phyloP scores from a whole-genome alignment of 2,888 invertebrate genomes.

The Cheilosia impressa region DNA sequence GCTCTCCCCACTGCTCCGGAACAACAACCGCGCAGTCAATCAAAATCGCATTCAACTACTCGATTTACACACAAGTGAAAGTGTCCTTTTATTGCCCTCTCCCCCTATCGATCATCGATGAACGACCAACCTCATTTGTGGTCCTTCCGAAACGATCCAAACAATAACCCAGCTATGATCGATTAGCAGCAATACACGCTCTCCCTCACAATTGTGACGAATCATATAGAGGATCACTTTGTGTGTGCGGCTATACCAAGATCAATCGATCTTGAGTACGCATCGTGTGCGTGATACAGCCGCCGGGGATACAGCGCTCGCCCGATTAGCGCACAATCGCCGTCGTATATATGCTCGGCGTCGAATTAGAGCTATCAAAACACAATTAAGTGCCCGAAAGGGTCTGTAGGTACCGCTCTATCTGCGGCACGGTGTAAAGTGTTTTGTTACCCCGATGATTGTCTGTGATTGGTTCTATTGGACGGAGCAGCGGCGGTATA shows the following conservation, averaged over 20 bases:
- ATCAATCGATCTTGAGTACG: conserved; percentile 71
- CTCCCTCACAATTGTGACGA: conserved; percentile 70
- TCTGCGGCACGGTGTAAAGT: conserved; percentile 60
- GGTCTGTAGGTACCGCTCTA: background rate
- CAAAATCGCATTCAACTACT: conserved; percentile 51
- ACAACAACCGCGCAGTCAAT: conserved; percentile 60
- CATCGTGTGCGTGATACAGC: conserved; percentile 70
- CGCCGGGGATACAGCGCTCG: conserved; percentile 60
- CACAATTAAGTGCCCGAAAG: conserved; percentile 69
- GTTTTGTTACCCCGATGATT: conserved; percentile 75
- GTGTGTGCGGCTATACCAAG: conserved; percentile 25
- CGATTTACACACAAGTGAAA: conserved; percentile 63
- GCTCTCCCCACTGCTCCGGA: background rate
- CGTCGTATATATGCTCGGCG: conserved; percentile 56
- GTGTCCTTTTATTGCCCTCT: conserved; percentile 66
- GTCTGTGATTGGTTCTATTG: conserved; percentile 69
- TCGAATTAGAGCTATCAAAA: conserved; percentile 76
- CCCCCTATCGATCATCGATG: conserved; percentile 66
- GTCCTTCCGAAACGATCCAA: conserved; percentile 13
- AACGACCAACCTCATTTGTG: conserved; percentile 20
- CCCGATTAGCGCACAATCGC: conserved; percentile 72
- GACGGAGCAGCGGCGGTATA: conserved; percentile 14
- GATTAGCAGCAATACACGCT: conserved; percentile 45
- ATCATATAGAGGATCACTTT: conserved; percentile 56
- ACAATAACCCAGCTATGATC: conserved; percentile 65